phyloP scores from a whole-genome alignment of 2,113 vertebrate genomes.

The Oostethus manadensis region DNA sequence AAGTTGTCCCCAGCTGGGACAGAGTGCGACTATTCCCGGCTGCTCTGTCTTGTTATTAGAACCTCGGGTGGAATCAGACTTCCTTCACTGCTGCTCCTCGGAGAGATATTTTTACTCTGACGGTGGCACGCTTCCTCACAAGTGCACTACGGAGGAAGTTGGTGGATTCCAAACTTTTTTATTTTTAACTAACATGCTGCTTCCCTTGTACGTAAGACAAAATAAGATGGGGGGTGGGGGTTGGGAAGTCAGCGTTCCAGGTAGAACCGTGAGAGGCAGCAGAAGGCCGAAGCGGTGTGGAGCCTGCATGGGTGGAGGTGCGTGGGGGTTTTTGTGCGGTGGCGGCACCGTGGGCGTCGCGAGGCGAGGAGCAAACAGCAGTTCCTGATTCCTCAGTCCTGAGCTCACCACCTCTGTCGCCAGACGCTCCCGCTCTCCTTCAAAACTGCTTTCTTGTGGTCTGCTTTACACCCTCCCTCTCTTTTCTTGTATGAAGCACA shows the following conservation, averaged over 20 bases:
- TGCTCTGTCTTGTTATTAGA: conserved; percentile 25
- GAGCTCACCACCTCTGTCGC: conserved; percentile 64
- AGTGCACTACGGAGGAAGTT: conserved; percentile 27
- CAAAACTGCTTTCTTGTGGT: conserved; percentile 30
- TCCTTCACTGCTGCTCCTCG: conserved; percentile 46
- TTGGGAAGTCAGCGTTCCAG: conserved; percentile 53
- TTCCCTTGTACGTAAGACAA: conserved; percentile 22
- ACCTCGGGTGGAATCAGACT: conserved; percentile 49
- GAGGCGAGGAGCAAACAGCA: conserved; percentile 52
- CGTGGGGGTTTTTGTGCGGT: conserved; percentile 43
- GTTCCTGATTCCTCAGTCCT: conserved; percentile 68
- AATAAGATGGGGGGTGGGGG: conserved; percentile 25
- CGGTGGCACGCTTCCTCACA: conserved; percentile 42
- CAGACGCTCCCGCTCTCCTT: conserved; percentile 59
- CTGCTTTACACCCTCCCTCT: not conserved
- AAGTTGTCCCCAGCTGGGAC: conserved; percentile 42
- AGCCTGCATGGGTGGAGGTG: conserved; percentile 52
- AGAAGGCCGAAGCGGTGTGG: conserved; percentile 31
- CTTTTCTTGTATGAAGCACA: not conserved
- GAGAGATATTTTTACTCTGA: conserved; percentile 47
- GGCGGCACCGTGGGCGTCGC: conserved; percentile 50
- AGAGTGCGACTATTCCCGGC: conserved; percentile 26
- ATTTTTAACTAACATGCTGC: not conserved
- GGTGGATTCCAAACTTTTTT: conserved; percentile 23
- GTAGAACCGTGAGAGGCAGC: conserved; percentile 38